Conservation (phyloP, 2,797 vertebrate genomes). For the Takifugu rubripes region DNA sequence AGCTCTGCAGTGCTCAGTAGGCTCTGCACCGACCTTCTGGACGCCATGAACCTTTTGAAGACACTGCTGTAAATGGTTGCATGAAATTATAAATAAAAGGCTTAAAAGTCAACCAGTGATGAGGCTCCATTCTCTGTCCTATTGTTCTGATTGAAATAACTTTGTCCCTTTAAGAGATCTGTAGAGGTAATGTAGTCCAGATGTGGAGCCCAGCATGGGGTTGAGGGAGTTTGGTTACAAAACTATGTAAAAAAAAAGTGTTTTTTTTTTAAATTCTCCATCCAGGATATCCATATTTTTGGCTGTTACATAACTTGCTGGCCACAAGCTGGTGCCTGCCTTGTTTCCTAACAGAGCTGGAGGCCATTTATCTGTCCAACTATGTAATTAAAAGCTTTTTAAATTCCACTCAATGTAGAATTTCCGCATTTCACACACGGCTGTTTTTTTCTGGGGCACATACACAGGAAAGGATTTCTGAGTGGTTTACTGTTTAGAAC, state of each 20-base stretch:
- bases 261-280: background rate
- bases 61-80: background rate
- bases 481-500: no score
- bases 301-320: constrained; percentile 47
- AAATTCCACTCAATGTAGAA: background rate
- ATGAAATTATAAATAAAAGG: constrained; percentile 20
- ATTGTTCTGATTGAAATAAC: background rate
- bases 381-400: no score
- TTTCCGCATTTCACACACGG: no score
- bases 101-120: background rate
- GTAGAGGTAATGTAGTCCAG: constrained; percentile 37
- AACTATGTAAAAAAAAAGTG: constrained; percentile 37
- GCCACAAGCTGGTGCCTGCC: constrained; percentile 42
- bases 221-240: constrained; percentile 48
- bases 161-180: background rate
- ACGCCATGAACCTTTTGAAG: background rate
- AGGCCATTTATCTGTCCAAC: no score
- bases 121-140: background rate
- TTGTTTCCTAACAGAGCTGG: constrained; percentile 15
- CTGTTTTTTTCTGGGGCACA: no score
- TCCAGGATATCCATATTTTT: constrained; percentile 13
- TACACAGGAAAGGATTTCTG: no score
- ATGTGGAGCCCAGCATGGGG: constrained; percentile 36
- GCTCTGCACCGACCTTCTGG: background rate
- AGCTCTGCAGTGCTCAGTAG: background rate